Evolutionary conservation across 2,888 invertebrate genomes (phyloP), one percentile per base, ranked within the genome.

Genomic region (Melinaea marsaeus): DNA sequence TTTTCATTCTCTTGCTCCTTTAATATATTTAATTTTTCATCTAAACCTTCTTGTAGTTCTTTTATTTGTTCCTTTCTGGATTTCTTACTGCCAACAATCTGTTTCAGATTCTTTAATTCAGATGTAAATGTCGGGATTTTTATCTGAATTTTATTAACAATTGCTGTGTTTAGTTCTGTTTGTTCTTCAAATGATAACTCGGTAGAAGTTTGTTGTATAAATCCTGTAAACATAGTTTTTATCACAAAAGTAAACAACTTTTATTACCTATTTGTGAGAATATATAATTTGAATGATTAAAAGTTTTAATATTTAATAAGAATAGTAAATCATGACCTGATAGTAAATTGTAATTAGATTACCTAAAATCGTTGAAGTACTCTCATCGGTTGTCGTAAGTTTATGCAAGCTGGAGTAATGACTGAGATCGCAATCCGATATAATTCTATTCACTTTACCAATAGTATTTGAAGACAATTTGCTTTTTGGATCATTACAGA

Each of bases 101-200:
- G 74, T 65, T 77, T 83, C 0, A 86, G 72, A 2, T 74, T 74
- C 6, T 88, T 83, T 7, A 90, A 69, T 63, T 90, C 84, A 0
- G 76, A 62, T 2, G 68, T 81, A n/a, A 81, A 79, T 35, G 70
- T 66, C 5, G 90, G 88, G 22, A 90, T 66, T 68, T 86, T 87
- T 1, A 67, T 74, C 67, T 88, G 81, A 61, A 90, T 88, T 66
- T 81, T 85, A 1, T 81, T 73, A 13, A 88, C 76, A 2, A 91
- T 76, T 1, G 84, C 86, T 63, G 85, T 81, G 66, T 90, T 90
- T 1, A 91, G 75, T 71, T 89, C 90, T 0, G 79, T 64, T 73
- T 90, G 91, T 55, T 91, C 91, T 56, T 89, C 88, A 72, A 81
- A 91, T 61, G 84, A 80, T 11, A 91, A 71, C 58, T 90, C 88